Conservation (phyloP, 2,113 vertebrate genomes). For the Collichthys lucidus region DNA sequence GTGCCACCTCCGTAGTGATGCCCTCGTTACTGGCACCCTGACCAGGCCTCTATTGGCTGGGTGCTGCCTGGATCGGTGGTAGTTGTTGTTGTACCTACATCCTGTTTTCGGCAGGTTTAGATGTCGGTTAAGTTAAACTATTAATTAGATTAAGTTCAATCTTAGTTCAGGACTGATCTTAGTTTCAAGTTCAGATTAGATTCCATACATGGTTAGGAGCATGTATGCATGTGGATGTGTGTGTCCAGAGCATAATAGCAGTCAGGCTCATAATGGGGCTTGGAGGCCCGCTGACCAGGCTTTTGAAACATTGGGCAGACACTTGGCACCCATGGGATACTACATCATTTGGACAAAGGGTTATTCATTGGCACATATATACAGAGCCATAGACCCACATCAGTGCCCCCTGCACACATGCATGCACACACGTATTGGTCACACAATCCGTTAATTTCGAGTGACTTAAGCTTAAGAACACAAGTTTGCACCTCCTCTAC, state of each 20-base stretch:
- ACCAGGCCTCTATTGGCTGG: constrained; percentile 65
- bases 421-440: not conserved
- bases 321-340: constrained; percentile 72
- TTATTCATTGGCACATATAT: constrained; percentile 66
- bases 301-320: constrained; percentile 50
- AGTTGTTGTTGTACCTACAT: not conserved
- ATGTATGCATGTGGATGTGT: constrained; percentile 16
- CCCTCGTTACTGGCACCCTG: constrained; percentile 57
- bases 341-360: constrained; percentile 74
- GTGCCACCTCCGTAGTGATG: constrained; percentile 72
- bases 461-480: not conserved
- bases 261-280: constrained; percentile 52
- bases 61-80: constrained; percentile 15
- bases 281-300: constrained; percentile 57
- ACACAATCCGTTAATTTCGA: not conserved
- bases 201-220: not conserved
- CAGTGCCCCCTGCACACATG: not conserved
- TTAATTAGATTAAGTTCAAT: not conserved
- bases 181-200: not conserved
- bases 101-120: constrained; percentile 6
- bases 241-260: constrained; percentile 32
- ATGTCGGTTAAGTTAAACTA: not conserved
- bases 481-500: not conserved
- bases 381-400: constrained; percentile 31
- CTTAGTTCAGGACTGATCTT: not conserved